phyloP scores from a whole-genome alignment of 2,113 vertebrate species.

The Bombycilla garrulus region DNA sequence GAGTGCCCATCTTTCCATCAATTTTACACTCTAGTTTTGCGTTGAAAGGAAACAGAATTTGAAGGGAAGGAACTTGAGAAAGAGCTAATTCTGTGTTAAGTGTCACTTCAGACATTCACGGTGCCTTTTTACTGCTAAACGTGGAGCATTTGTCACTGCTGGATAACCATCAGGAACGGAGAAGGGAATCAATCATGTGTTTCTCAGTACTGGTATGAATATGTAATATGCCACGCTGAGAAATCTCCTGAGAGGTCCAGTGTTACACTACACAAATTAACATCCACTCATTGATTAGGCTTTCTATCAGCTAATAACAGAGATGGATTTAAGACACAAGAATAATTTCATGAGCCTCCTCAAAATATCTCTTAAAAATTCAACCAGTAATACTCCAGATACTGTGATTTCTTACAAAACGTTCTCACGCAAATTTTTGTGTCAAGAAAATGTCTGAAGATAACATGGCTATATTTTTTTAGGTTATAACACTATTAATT shows the following conservation, averaged over 20 bases:
- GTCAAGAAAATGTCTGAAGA: neutral
- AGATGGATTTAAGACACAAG: neutral
- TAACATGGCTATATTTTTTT: neutral
- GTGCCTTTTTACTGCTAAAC: neutral
- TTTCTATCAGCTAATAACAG: neutral
- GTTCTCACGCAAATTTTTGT: neutral
- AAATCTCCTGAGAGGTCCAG: neutral
- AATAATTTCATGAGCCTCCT: neutral
- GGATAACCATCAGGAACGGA: neutral
- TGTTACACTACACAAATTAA: accelerated
- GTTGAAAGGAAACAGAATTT: neutral
- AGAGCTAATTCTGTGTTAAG: neutral
- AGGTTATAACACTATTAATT: neutral
- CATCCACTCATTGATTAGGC: neutral
- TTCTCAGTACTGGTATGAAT: neutral
- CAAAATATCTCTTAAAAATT: neutral
- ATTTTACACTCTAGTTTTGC: neutral
- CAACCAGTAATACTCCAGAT: neutral
- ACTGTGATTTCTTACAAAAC: neutral
- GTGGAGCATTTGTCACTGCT: neutral
- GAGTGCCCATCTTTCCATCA: neutral
- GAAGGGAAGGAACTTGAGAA: neutral
- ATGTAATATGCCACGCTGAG: neutral
- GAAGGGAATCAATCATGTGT: neutral
- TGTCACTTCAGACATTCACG: neutral